Evolutionary conservation across 2,113 vertebrate species (phyloP), one percentile per base, ranked within the genome.

Genomic region (Cathartes aura): DNA sequence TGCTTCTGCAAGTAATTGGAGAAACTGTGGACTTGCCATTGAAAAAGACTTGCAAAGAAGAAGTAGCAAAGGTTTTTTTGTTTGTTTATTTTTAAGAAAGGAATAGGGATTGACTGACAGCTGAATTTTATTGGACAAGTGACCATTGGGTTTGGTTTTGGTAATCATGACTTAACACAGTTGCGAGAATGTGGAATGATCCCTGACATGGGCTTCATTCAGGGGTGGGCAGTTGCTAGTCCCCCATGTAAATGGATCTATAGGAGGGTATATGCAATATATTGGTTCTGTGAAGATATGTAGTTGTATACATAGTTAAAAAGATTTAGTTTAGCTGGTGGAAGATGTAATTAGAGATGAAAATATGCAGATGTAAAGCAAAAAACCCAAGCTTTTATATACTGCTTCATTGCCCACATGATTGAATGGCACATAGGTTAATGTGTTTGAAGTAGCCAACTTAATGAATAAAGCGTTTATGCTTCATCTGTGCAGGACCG

Each of bases 351-450:
- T 32, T 11, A 3, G 71, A 56, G 80, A 36, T 20, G 50, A 64
- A 53, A 82, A 48, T n/a, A 8, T 2, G 7, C 62, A 82, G 53
- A 36, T 11, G 8, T 34, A 66, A 47, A 91, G 71, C 52, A 38
- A 38, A 40, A 18, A 50, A 34, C 32, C 1, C 42, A 9, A 15
- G 38, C 32, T 67, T 67, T 53, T 64, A 4, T 6, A 3, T 50
- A 9, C 38, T 34, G 68, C 60, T 60, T 52, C 5, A 1, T 36
- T 45, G 72, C 50, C 52, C 60, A 9, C 5, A 0, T 6, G 62
- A 62, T 17, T 0, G 2, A 30, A 17, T 40, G 70, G 12, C 73
- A 34, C 6, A 0, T 4, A 13, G 15, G 14, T 58, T 75, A 26
- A 27, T n/a, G 59, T 53, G 3, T 53, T 48, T 32, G 68, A 38